These are phyloP conservation scores for Oncopodura yosiiana DNA, from an alignment of 1,140 invertebrate species.

Conservation along the genomic window DNA sequence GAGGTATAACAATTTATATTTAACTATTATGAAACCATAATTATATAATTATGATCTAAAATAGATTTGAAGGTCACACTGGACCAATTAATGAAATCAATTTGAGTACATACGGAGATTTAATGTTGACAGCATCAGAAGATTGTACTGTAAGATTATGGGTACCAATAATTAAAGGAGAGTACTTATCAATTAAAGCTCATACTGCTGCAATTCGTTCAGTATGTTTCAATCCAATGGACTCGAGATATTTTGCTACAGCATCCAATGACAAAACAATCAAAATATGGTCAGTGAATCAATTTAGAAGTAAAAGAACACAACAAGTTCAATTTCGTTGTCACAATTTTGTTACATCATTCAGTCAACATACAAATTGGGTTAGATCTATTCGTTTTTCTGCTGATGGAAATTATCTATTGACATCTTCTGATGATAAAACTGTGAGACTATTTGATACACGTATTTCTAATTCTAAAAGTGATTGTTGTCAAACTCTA, in stretches of 20 bases:
- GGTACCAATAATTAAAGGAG: conserved; percentile 26
- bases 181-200: conserved; percentile 11
- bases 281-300: conserved; percentile 23
- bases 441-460: conserved; percentile 22
- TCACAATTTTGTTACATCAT: conserved; percentile 14
- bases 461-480: too few species aligned
- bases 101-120: conserved; percentile 20
- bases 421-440: conserved; percentile 25
- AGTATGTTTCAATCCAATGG: conserved; percentile 14
- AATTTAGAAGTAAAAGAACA: not conserved
- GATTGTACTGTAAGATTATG: conserved; percentile 21
- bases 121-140: conserved; percentile 20
- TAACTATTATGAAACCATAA: not conserved
- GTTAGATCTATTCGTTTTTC: conserved; percentile 28
- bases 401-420: conserved; percentile 13
- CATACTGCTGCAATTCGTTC: conserved; percentile 19
- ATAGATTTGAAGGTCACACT: conserved; percentile 27
- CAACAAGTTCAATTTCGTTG: not conserved
- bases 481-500: too few species aligned
- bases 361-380: conserved; percentile 27
- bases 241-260: conserved; percentile 6
- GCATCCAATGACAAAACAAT: conserved; percentile 26
- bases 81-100: conserved; percentile 17
- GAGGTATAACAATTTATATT: not conserved
- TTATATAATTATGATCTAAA: not conserved